A percentile compares a stretch with the other conserved stretches of the same genome.
These are phyloP conservation scores for Chascanopsetta lugubris DNA, from an alignment of 2,113 vertebrate genomes.

Conservation along the genomic window DNA sequence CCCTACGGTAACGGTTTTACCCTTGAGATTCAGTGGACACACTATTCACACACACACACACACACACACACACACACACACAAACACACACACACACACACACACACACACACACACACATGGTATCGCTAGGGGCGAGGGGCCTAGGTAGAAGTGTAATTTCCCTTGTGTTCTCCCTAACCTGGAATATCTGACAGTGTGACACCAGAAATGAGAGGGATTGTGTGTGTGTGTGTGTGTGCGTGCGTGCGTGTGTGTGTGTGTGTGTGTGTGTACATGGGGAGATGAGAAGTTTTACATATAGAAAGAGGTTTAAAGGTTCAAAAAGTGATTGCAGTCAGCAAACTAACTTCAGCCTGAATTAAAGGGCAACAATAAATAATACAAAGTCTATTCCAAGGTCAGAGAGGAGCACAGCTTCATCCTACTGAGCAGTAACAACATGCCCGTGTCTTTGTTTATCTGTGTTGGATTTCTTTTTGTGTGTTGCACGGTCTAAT, in stretches of 20 bases:
- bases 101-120: conserved; percentile 24
- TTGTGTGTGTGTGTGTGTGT: conserved; percentile 27
- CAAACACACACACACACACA: conserved; percentile 27
- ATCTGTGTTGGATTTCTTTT: too few species aligned
- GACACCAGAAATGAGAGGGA: conserved; percentile 48
- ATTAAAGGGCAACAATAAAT: too few species aligned
- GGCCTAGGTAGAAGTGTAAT: conserved; percentile 69
- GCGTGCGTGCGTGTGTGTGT: conserved; percentile 22
- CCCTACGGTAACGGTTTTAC: conserved; percentile 58
- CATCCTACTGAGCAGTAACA: too few species aligned
- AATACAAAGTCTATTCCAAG: too few species aligned
- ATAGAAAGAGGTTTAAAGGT: conserved; percentile 2
- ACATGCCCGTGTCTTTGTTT: too few species aligned
- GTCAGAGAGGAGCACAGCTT: too few species aligned
- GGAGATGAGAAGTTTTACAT: conserved; percentile 56
- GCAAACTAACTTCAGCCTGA: too few species aligned
- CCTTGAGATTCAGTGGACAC: conserved; percentile 41
- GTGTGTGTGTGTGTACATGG: conserved; percentile 29
- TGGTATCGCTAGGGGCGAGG: conserved; percentile 38
- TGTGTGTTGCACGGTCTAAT: too few species aligned
- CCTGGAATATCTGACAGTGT: conserved; percentile 75
- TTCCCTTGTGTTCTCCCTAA: conserved; percentile 75
- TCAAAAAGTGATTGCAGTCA: too few species aligned
- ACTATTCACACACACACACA: conserved; percentile 20
- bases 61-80: conserved; percentile 25